phyloP scores from a whole-genome alignment of 2,888 invertebrate genomes.

The Embidobia sp. region DNA sequence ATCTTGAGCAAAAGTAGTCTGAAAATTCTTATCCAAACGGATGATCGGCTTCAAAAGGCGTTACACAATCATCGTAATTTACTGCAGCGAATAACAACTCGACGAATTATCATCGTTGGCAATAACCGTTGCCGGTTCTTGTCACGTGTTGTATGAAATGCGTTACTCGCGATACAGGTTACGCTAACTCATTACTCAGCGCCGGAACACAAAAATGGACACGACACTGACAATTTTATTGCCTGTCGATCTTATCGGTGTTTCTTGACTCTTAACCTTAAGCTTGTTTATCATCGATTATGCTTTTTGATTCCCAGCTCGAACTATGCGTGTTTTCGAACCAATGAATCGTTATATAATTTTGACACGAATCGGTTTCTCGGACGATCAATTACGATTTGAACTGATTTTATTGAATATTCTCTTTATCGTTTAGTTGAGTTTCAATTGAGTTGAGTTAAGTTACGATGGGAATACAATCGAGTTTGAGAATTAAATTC shows the following conservation, averaged over 20 bases:
- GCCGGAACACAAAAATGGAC: conserved; percentile 19
- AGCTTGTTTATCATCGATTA: too few species aligned
- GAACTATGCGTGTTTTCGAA: too few species aligned
- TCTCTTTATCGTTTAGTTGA: too few species aligned
- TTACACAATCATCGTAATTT: conserved; percentile 13
- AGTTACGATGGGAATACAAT: too few species aligned
- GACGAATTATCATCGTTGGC: conserved; percentile 16
- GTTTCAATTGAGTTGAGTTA: too few species aligned
- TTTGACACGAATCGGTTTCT: too few species aligned
- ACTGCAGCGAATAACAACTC: not conserved
- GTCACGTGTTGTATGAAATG: not conserved
- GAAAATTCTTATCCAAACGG: not conserved
- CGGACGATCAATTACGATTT: too few species aligned
- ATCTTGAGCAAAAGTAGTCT: not conserved
- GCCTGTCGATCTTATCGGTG: conserved; percentile 5
- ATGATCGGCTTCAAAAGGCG: not conserved
- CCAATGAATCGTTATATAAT: too few species aligned
- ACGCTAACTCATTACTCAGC: conserved; percentile 26
- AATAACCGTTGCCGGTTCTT: conserved; percentile 24
- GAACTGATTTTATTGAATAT: too few species aligned
- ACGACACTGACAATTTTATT: conserved; percentile 30
- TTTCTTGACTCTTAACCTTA: conserved; percentile 10
- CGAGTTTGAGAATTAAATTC: too few species aligned
- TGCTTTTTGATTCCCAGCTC: too few species aligned
- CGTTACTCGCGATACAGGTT: conserved; percentile 2